These are phyloP conservation scores for Margarornis squamiger DNA, from an alignment of 2,797 vertebrate genomes.

Conservation along the genomic window DNA sequence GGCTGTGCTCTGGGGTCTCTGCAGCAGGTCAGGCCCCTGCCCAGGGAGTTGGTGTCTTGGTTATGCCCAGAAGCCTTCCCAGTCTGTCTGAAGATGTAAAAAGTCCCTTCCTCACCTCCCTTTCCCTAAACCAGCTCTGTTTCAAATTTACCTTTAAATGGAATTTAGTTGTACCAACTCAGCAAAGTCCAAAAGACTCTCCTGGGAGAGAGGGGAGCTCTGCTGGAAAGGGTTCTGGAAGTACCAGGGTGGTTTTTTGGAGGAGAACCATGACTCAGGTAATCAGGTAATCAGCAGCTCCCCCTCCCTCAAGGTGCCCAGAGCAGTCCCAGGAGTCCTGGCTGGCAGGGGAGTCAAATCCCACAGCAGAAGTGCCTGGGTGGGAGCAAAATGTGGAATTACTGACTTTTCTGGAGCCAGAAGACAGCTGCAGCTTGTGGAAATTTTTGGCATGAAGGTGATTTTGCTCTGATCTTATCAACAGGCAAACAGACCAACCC, in stretches of 20 bases:
- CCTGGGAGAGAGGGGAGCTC: background rate
- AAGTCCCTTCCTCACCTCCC: background rate
- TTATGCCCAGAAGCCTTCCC: background rate
- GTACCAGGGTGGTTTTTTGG: background rate
- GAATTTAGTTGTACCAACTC: background rate
- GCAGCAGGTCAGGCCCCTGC: background rate
- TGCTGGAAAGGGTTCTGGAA: background rate
- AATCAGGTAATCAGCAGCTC: background rate
- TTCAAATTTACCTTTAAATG: background rate
- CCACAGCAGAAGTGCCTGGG: background rate
- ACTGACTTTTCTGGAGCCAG: background rate
- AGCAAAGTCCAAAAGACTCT: background rate
- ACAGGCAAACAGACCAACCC: background rate
- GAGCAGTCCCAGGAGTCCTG: rapidly evolving
- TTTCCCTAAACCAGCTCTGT: background rate
- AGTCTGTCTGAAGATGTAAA: background rate
- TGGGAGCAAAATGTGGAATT: background rate
- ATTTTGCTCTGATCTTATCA: background rate
- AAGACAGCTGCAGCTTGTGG: background rate
- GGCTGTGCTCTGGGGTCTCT: background rate
- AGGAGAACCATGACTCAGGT: background rate
- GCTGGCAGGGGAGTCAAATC: background rate
- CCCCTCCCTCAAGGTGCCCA: background rate
- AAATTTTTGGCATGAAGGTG: background rate
- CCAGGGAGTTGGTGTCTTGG: background rate